phyloP scores from a whole-genome alignment of 2,888 invertebrate species.

The Cepaea hortensis region DNA sequence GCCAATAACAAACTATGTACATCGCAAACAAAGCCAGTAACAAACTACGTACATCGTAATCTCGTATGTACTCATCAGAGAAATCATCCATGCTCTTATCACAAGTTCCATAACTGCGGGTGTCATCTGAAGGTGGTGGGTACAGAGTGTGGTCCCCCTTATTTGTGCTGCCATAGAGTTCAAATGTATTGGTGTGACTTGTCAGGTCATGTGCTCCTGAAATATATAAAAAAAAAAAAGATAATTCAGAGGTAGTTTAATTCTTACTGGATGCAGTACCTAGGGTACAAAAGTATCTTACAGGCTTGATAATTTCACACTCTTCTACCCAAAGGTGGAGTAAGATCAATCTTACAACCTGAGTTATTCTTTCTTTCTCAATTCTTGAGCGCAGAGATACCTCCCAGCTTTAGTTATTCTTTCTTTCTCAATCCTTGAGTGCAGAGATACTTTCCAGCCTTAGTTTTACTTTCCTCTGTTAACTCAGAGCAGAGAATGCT shows the following conservation, averaged over 20 bases:
- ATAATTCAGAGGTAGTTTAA: too few relatives aligned
- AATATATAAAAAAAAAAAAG: background rate
- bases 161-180: slow-evolving; percentile 84
- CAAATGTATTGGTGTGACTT: slow-evolving; percentile 94
- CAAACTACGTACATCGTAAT: slow-evolving; percentile 64
- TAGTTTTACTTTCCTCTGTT: too few relatives aligned
- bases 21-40: background rate
- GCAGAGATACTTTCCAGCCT: too few relatives aligned
- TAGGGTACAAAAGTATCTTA: too few relatives aligned
- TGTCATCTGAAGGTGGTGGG: slow-evolving; percentile 71
- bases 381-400: too few relatives aligned
- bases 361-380: too few relatives aligned
- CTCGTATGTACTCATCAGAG: slow-evolving; percentile 69
- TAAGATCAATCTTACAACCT: too few relatives aligned
- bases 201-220: slow-evolving; percentile 75
- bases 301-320: too few relatives aligned
- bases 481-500: background rate
- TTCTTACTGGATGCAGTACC: too few relatives aligned
- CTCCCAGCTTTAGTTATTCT: too few relatives aligned
- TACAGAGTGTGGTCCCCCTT: slow-evolving; percentile 64
- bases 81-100: slow-evolving; percentile 74
- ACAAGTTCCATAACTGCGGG: slow-evolving; percentile 73
- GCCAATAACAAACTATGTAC: background rate
- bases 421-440: too few relatives aligned
- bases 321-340: too few relatives aligned